Base-by-base conservation (phyloP, 1,140 invertebrate species). In the Drosophila tristis region DNA sequence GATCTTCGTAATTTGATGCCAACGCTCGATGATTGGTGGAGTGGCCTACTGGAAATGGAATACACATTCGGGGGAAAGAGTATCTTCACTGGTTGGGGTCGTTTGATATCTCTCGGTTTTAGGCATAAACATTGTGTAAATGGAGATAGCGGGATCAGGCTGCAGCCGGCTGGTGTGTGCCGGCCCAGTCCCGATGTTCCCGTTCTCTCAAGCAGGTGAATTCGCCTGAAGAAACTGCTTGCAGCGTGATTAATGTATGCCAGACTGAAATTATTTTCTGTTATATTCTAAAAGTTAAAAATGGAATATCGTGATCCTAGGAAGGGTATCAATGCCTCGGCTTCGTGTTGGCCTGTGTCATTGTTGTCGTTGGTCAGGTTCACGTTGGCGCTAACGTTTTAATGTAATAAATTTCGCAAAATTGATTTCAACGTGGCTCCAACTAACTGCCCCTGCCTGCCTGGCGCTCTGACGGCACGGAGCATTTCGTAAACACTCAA, bases 331-430 rank as follows among this genome's bases (percentile, higher is more conserved):
- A 13, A 39, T 8, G 9, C 35, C 4, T 13, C 11, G 11, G 11
- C 35, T 39, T 13, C 4, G 11, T 13, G 11, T 13, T 4, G 3
- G 11, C 11, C 9, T 23, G 5, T 13, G n/a, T 6, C 35, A 8
- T 31, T 47, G 31, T 26, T 64, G 29, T 72, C 59, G 78, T 78
- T 82, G 80, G 80, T 78, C 70, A 78, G 68, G 74, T 78, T 64
- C 56, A 72, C 62, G 15, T 20, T 66, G 50, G 44, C 66, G 50
- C 50, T 67, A 67, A 68, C 45, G 66, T 60, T 78, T 78, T 63
- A 75, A 81, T 87, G 50, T 80, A 86, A 87, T 75, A 75, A 80
- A 78, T 81, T 87, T 86, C 71, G 66, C 57, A 78, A 87, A 84
- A 82, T 75, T 81, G 78, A 75, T 76, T 86, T 81, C 63, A 47